Conservation (phyloP, 2,113 vertebrate genomes). For the Seriola quinqueradiata region DNA sequence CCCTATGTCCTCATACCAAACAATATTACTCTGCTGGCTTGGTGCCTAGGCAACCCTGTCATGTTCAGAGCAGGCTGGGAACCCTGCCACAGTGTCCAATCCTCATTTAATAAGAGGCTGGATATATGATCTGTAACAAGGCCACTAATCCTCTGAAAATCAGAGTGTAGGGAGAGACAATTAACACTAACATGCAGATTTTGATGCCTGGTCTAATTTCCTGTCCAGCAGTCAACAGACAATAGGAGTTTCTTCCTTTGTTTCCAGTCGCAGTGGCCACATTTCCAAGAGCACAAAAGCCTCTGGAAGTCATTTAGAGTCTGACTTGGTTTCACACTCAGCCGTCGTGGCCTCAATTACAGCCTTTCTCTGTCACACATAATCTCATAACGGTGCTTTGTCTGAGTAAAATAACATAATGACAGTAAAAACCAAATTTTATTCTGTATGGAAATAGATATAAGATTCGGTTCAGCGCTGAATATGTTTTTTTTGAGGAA, state of each 20-base stretch:
- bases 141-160: slow-evolving; percentile 76
- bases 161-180: slow-evolving; percentile 62
- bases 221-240: slow-evolving; percentile 59
- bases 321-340: slow-evolving; percentile 63
- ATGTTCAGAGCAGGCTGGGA: slow-evolving; percentile 72
- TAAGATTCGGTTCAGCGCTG: slow-evolving; percentile 14
- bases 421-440: slow-evolving; percentile 31
- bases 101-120: slow-evolving; percentile 74
- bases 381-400: slow-evolving; percentile 65
- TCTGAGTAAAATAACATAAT: slow-evolving; percentile 45
- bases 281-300: slow-evolving; percentile 64
- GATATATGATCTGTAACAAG: slow-evolving; percentile 74
- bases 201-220: slow-evolving; percentile 63
- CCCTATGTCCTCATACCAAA: slow-evolving; percentile 57
- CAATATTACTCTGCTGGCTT: slow-evolving; percentile 76
- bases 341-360: slow-evolving; percentile 61
- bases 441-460: slow-evolving; percentile 17
- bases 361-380: slow-evolving; percentile 50
- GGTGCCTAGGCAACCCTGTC: slow-evolving; percentile 60
- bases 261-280: slow-evolving; percentile 44
- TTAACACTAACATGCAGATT: slow-evolving; percentile 67
- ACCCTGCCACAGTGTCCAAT: slow-evolving; percentile 69
- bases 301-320: slow-evolving; percentile 66
- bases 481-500: slow-evolving; percentile 5
- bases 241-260: slow-evolving; percentile 50